Evolutionary conservation across 2,888 invertebrate genomes (phyloP), one percentile per base, ranked within the genome.

Genomic region (Xestoiulus laeticollis): DNA sequence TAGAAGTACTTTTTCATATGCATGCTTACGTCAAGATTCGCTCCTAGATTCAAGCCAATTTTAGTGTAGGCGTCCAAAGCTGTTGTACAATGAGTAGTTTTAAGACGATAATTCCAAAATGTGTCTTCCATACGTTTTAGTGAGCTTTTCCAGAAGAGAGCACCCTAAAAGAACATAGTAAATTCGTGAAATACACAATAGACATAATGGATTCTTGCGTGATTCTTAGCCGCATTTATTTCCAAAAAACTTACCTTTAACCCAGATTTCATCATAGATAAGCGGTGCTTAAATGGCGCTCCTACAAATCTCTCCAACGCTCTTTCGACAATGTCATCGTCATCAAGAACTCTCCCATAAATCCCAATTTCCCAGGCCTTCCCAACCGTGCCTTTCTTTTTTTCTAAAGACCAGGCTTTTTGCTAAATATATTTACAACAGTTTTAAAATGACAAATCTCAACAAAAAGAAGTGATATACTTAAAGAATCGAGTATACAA

Each of bases 351-450:
- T 22, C 87, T 85, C 1, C 87, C 87, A 59, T 83, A 85, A 16
- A 85, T 38, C 43, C 87, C 87, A n/a, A 87, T 43, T 44, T 87
- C 85, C 19, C 85, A 26, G 32, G 85, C 87, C 22, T 84, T 84
- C n/a, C 43, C 84, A 22, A 84, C 84, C 30, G 84, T 84, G 12
- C 84, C 33, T 14, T 84, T 84, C 84, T 84, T 82, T 43, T 87
- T 83, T 22, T 26, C 32, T 26, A 87, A 87, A n/a, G 83, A 87
- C 87, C 87, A 87, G 14, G 83, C 48, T 68, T 87, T 87, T 87
- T 87, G 82, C 87, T 87, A 19, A 43, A 43, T 3, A 44, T 16
- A 22, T n/a, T n/a, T 38, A 48, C 16, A 26, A 85, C n/a, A 16
- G 33, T 85, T 33, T 33, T 32, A 14, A 8, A n/a, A 82, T 4